These are phyloP conservation scores for Brachionus manjavacas DNA, from an alignment of 1,140 invertebrate genomes.

Conservation along the genomic window DNA sequence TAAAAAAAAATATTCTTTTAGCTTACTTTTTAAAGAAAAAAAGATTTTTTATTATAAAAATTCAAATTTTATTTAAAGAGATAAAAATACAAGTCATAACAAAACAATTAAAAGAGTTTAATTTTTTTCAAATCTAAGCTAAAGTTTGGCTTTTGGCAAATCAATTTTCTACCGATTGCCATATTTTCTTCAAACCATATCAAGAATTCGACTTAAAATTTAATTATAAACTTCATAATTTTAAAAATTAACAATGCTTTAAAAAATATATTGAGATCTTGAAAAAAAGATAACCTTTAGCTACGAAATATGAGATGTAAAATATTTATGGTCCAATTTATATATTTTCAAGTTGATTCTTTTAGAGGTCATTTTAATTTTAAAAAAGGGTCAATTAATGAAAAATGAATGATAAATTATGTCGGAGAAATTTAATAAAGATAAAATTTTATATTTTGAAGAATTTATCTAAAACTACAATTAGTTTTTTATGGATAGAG, in stretches of 20 bases:
- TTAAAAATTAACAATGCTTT: not conserved
- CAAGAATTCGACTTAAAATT: not conserved
- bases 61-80: too few species aligned
- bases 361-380: not conserved
- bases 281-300: not conserved
- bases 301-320: too few species aligned
- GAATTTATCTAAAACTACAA: not conserved
- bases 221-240: not conserved
- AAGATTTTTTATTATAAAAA: too few species aligned
- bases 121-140: too few species aligned
- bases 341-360: not conserved
- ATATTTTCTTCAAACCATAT: not conserved
- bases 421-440: too few species aligned
- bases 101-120: too few species aligned
- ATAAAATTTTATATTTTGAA: not conserved
- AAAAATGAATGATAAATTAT: too few species aligned
- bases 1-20: too few species aligned
- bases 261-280: not conserved
- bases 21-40: too few species aligned
- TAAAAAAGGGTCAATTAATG: not conserved
- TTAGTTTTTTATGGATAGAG: not conserved
- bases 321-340: too few species aligned
- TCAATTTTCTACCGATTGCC: not conserved
- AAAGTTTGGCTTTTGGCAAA: not conserved
- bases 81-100: too few species aligned